These are phyloP conservation scores for Andrena flavipes DNA, from an alignment of 2,888 invertebrate species.

Conservation along the genomic window DNA sequence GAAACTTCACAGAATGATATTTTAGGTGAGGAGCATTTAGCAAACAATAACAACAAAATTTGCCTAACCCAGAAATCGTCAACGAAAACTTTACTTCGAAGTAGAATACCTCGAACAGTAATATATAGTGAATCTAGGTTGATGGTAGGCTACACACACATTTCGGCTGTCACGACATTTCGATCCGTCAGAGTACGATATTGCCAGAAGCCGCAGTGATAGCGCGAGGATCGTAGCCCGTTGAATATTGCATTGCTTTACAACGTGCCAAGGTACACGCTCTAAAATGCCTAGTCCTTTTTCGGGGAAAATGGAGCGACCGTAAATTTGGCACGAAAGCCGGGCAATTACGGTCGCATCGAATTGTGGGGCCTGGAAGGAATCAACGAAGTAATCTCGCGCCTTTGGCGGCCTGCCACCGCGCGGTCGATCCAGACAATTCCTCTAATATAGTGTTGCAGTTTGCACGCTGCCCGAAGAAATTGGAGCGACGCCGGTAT, in stretches of 20 bases:
- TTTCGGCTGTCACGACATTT: not conserved
- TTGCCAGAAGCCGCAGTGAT: not conserved
- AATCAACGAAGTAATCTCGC: conserved; percentile 66
- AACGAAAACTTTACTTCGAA: too few species aligned
- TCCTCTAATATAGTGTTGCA: conserved; percentile 45
- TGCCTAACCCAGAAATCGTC: too few species aligned
- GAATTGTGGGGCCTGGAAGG: conserved; percentile 51
- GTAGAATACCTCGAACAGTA: not conserved
- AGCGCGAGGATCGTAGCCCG: conserved; percentile 1
- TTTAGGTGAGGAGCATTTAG: too few species aligned
- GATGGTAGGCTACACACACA: not conserved
- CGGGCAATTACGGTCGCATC: conserved; percentile 64
- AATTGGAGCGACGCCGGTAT: conserved; percentile 10
- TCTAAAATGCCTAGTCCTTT: conserved; percentile 21
- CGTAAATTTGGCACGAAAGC: conserved; percentile 57
- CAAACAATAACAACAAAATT: too few species aligned
- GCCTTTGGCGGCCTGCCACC: conserved; percentile 61
- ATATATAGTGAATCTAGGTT: not conserved
- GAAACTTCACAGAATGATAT: too few species aligned
- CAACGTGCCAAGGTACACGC: conserved; percentile 38
- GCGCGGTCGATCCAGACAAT: conserved; percentile 50
- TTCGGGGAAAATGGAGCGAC: conserved; percentile 21
- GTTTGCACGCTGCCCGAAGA: conserved; percentile 23
- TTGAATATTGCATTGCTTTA: conserved; percentile 33
- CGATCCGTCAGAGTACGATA: not conserved